Conservation (phyloP, 2,888 invertebrate genomes). For the Melieria omissa region DNA sequence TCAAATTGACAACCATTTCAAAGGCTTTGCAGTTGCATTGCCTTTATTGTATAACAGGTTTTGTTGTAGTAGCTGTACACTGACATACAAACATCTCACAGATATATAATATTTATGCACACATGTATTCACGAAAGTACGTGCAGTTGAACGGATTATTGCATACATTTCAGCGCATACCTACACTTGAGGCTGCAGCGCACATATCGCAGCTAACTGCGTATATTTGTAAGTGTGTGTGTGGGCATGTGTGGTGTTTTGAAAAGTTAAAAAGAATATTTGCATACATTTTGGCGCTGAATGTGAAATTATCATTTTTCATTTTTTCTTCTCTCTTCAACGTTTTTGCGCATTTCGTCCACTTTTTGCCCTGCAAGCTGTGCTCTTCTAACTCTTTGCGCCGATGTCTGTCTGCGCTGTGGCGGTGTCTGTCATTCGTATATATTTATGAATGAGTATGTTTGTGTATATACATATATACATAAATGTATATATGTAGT, state of each 20-base stretch:
- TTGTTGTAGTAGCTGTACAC: too few species aligned
- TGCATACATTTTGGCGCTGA: constrained; percentile 19
- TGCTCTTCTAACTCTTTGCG: neutral
- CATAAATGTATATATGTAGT: too few species aligned
- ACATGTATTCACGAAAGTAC: neutral
- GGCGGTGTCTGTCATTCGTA: too few species aligned
- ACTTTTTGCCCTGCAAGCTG: neutral
- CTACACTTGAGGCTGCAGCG: too few species aligned
- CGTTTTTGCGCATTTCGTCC: too few species aligned
- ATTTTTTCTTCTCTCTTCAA: neutral
- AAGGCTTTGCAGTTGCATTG: too few species aligned
- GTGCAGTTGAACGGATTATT: constrained; percentile 8
- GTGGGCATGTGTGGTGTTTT: neutral
- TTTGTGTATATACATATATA: too few species aligned
- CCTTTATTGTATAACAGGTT: too few species aligned
- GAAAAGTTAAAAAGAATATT: constrained; percentile 20
- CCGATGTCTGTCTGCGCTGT: neutral
- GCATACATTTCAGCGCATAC: constrained; percentile 24
- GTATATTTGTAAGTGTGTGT: neutral
- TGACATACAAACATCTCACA: too few species aligned
- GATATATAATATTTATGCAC: neutral
- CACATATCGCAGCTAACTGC: neutral
- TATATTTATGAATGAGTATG: too few species aligned
- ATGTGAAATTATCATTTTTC: constrained; percentile 20
- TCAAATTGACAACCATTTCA: too few species aligned